Conservation (phyloP, 2,888 invertebrate species). For the Parnassius glacialis region DNA sequence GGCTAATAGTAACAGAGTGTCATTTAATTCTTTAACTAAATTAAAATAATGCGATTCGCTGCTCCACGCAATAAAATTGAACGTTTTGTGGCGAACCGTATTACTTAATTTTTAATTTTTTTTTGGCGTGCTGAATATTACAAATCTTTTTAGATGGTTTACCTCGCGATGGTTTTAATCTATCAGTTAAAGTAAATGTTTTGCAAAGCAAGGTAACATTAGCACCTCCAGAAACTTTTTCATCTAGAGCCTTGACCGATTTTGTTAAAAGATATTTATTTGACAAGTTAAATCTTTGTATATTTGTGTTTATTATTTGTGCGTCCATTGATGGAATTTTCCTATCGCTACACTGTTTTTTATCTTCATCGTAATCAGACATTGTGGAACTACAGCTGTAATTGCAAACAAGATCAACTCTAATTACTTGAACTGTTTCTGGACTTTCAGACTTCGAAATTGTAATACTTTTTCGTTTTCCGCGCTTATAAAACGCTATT, state of each 20-base stretch:
- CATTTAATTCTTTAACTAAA: conserved; percentile 24
- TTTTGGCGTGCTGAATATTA: neutral
- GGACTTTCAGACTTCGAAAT: conserved; percentile 71
- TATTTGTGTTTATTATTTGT: conserved; percentile 38
- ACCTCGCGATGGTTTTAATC: conserved; percentile 38
- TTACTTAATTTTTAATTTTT: neutral
- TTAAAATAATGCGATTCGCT: conserved; percentile 13
- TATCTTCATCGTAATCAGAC: conserved; percentile 51
- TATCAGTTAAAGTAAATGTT: conserved; percentile 64
- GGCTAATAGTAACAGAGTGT: conserved; percentile 23
- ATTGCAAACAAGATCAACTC: conserved; percentile 74
- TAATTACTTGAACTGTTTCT: conserved; percentile 72
- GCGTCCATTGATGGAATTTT: conserved; percentile 25
- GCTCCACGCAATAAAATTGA: neutral
- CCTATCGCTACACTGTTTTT: conserved; percentile 32
- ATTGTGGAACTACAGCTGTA: conserved; percentile 44
- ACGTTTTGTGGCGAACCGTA: neutral
- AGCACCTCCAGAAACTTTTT: conserved; percentile 61
- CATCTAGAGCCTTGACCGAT: conserved; percentile 63
- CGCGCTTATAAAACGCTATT: conserved; percentile 56
- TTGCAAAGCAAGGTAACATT: conserved; percentile 73
- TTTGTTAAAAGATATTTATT: conserved; percentile 67
- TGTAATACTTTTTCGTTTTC: conserved; percentile 68
- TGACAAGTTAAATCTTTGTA: conserved; percentile 50
- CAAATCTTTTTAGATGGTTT: conserved; percentile 21